Percentiles rank a stretch among this genome's conserved stretches.
phyloP scores from a whole-genome alignment of 1,140 invertebrate genomes.

The Bombus vancouverensis region DNA sequence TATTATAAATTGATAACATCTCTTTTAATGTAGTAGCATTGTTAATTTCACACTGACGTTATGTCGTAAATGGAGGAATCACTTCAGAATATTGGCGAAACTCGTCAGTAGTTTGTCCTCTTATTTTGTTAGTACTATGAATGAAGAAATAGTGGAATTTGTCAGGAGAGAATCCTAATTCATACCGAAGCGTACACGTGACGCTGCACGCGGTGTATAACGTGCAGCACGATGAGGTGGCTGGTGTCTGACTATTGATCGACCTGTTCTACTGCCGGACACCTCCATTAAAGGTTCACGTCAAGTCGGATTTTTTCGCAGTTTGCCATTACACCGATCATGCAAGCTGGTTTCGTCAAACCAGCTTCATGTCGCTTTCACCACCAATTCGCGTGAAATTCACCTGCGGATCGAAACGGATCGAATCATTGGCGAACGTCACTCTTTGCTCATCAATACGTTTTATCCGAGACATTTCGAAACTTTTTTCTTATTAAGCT shows the following conservation, averaged over 20 bases:
- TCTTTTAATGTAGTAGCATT: too few relatives aligned
- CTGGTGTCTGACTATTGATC: constrained; percentile 32
- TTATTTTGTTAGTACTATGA: too few relatives aligned
- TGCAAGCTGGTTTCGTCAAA: neutral
- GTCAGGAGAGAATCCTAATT: neutral
- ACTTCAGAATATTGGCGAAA: too few relatives aligned
- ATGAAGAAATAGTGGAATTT: neutral
- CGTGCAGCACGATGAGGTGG: neutral
- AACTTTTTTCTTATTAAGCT: too few relatives aligned
- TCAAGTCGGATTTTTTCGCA: constrained; percentile 22
- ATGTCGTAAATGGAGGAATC: too few relatives aligned
- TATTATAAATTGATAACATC: too few relatives aligned
- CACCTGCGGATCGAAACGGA: neutral
- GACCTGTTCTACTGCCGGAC: constrained; percentile 13
- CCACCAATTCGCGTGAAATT: neutral
- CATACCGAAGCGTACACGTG: neutral
- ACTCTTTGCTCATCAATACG: too few relatives aligned
- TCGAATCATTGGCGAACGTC: neutral
- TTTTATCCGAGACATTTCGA: too few relatives aligned
- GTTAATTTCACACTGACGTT: too few relatives aligned
- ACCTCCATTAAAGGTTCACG: constrained; percentile 14
- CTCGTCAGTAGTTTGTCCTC: too few relatives aligned
- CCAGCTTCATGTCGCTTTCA: neutral
- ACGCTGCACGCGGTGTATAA: neutral
- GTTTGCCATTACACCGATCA: neutral